These are phyloP conservation scores for Squalus acanthias DNA, from an alignment of 2,797 vertebrate species.

Conservation along the genomic window DNA sequence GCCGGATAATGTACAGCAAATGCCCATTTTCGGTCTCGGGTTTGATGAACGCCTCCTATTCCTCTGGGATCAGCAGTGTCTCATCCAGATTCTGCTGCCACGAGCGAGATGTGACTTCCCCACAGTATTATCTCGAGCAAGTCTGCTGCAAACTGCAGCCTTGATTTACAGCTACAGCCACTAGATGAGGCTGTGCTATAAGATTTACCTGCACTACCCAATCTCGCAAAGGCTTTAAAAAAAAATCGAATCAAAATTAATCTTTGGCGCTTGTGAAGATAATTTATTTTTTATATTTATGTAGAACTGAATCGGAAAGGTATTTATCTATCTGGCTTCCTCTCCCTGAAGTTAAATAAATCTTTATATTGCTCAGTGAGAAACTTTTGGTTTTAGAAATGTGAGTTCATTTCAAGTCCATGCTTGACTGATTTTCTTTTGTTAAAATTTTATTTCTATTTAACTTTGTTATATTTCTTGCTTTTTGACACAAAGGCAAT, in stretches of 20 bases:
- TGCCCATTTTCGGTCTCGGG: neutral
- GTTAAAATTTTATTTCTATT: conserved; percentile 1
- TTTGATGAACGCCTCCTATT: neutral
- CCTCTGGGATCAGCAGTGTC: neutral
- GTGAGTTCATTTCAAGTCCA: neutral
- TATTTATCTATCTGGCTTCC: conserved; percentile 8
- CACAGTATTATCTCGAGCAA: neutral
- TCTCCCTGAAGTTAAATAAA: neutral
- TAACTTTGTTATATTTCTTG: neutral
- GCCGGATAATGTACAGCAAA: neutral
- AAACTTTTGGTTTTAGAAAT: neutral
- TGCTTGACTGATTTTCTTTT: neutral
- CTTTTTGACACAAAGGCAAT: neutral
- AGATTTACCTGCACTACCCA: neutral
- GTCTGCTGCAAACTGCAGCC: neutral
- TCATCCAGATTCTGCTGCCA: neutral
- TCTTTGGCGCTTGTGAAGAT: neutral
- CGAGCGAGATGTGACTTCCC: neutral
- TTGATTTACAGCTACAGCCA: conserved; percentile 11
- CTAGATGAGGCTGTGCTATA: conserved; percentile 24
- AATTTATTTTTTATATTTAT: conserved; percentile 35
- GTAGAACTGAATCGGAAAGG: conserved; percentile 4
- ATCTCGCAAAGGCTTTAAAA: neutral
- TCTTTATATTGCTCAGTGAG: neutral
- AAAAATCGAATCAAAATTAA: conserved; percentile 33